phyloP scores from a whole-genome alignment of 2,888 invertebrate species.

The Agapostemon virescens region DNA sequence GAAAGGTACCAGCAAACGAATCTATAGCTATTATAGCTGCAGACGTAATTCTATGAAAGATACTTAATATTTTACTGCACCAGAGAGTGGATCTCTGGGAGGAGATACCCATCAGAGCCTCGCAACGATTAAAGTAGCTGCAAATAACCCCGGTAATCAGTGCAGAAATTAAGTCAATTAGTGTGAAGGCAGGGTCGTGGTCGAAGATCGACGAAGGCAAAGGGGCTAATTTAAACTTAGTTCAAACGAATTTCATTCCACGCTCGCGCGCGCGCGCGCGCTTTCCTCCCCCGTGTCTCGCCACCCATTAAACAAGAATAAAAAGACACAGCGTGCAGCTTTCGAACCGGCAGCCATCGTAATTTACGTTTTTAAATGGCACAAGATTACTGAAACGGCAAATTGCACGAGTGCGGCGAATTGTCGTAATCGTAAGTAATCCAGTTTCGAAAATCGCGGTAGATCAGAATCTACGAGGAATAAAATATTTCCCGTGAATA shows the following conservation, averaged over 20 bases:
- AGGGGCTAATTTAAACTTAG: conserved; percentile 62
- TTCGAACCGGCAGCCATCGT: conserved; percentile 25
- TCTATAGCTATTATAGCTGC: background rate
- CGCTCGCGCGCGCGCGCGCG: background rate
- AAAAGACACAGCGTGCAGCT: conserved; percentile 44
- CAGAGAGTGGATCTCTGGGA: conserved; percentile 22
- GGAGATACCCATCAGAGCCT: conserved; percentile 40
- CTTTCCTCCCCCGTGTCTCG: background rate
- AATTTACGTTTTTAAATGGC: conserved; percentile 57
- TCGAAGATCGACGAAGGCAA: conserved; percentile 45
- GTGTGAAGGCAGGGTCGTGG: conserved; percentile 47
- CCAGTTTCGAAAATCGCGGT: conserved; percentile 18
- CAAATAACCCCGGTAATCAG: conserved; percentile 64
- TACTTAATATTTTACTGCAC: conserved; percentile 32
- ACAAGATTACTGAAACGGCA: conserved; percentile 44
- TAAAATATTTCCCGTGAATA: conserved; percentile 32
- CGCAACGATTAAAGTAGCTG: conserved; percentile 50
- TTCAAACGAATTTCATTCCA: conserved; percentile 57
- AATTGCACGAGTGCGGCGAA: conserved; percentile 25
- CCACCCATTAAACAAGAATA: conserved; percentile 37
- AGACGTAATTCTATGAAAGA: conserved; percentile 30
- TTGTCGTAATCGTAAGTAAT: conserved; percentile 47
- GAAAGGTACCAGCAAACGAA: background rate
- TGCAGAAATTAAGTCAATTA: conserved; percentile 65
- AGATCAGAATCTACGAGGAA: conserved; percentile 15